Conservation (phyloP, 2,797 vertebrate genomes). For the Crax fasciolata region DNA sequence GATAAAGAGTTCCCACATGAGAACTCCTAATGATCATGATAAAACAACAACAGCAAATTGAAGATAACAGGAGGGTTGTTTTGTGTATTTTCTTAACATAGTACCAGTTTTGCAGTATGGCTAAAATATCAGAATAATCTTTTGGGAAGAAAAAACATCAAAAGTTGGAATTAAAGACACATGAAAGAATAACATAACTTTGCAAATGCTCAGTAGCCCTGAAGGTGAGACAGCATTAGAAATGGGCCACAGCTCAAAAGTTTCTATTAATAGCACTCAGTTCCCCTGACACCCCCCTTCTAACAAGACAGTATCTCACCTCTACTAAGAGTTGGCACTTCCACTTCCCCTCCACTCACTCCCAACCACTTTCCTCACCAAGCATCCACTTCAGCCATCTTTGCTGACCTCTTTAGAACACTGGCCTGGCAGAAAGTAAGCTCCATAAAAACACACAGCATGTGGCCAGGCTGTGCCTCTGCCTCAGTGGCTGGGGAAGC, state of each 20-base stretch:
- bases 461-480: neutral
- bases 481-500: neutral
- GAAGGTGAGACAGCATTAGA: neutral
- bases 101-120: neutral
- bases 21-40: neutral
- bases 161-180: neutral
- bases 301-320: neutral
- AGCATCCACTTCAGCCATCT: neutral
- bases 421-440: neutral
- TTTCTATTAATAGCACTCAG: neutral
- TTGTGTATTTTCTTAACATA: neutral
- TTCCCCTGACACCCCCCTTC: neutral
- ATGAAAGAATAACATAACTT: neutral
- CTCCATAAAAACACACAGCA: neutral
- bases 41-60: neutral
- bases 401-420: neutral
- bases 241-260: neutral
- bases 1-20: neutral
- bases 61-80: neutral
- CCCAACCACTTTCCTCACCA: neutral
- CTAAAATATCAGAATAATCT: neutral
- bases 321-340: neutral
- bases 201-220: neutral
- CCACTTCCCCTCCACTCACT: neutral
- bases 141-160: neutral